A percentile compares a stretch with the other conserved stretches of the same genome.
phyloP scores from a whole-genome alignment of 1,140 invertebrate genomes.

The Sinonovacula constricta region DNA sequence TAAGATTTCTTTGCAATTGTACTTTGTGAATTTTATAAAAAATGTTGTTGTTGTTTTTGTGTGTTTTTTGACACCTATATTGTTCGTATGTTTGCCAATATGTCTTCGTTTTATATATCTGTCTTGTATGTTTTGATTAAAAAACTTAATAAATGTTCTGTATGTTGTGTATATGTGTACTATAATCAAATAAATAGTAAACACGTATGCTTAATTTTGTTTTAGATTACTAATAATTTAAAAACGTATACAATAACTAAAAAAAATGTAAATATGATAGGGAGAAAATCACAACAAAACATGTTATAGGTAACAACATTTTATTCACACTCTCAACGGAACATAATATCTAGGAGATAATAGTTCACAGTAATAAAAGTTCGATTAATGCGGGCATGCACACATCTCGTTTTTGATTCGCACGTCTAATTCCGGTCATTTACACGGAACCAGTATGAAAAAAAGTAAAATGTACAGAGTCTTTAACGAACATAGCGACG shows the following conservation, averaged over 20 bases:
- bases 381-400: constrained; percentile 15
- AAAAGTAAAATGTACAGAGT: constrained; percentile 10
- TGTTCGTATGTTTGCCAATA: too few species aligned
- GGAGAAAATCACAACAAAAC: too few species aligned
- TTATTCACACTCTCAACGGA: not conserved
- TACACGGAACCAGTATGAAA: constrained; percentile 14
- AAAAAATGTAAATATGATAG: too few species aligned
- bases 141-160: too few species aligned
- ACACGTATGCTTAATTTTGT: not conserved
- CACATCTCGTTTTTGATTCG: not conserved
- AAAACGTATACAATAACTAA: not conserved
- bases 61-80: too few species aligned
- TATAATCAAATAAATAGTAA: not conserved
- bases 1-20: too few species aligned
- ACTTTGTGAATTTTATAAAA: too few species aligned
- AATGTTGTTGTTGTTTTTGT: too few species aligned
- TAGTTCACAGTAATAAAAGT: not conserved
- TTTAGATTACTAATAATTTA: not conserved
- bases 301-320: not conserved
- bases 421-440: constrained; percentile 14
- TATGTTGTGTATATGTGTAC: too few species aligned
- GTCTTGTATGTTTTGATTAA: too few species aligned
- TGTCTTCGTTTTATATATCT: too few species aligned
- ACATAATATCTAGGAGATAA: not conserved
- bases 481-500: constrained; percentile 4